Base-by-base conservation (phyloP, 2,113 vertebrate species). In the Eira barbara region DNA sequence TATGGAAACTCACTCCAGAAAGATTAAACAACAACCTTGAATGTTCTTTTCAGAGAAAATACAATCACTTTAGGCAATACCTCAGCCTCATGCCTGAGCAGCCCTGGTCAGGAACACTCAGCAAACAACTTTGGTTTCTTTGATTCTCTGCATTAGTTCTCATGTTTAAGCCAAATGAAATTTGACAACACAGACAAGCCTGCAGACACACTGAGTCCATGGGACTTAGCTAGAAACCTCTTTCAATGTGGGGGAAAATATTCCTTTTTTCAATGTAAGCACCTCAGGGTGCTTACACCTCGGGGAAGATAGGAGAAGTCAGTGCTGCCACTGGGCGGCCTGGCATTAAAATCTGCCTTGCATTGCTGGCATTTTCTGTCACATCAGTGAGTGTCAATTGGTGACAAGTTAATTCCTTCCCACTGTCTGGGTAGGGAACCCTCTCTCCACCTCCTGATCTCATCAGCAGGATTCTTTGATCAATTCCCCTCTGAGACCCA, bases 131-230 rank as follows among this genome's bases (percentile, higher is more conserved):
- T 49, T 61, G 89, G 96, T 98, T 97, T 95, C 95, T 94, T 95
- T 83, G 89, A 85, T 94, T 97, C 90, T 96, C 87, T 81, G 69
- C 69, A 84, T 92, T 96, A 29, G 79, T 91, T 89, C 79, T 97
- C 80, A 92, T 67, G 71, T 97, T 90, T 71, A 85, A 98, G 94
- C 80, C 92, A 97, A 98, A 97, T 96, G 83, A 82, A 95, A 95
- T 90, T 76, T 95, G 97, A 97, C 97, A 98, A 90, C 92, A 83
- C n/a, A 69, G 92, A 94, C 92, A 95, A 92, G 78, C 90, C 83
- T 67, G 31, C 87, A 91, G 90, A 91, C 71, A 90, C 45, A 69
- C 21, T 79, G 67, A 6, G 52, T 74, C 80, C 90, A 78, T 0
- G 0, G n/a, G 45, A 69, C 45, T 88, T 55, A 47, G 57, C 73